phyloP scores from a whole-genome alignment of 2,797 vertebrate genomes.

The Kryptopterus vitreolus region DNA sequence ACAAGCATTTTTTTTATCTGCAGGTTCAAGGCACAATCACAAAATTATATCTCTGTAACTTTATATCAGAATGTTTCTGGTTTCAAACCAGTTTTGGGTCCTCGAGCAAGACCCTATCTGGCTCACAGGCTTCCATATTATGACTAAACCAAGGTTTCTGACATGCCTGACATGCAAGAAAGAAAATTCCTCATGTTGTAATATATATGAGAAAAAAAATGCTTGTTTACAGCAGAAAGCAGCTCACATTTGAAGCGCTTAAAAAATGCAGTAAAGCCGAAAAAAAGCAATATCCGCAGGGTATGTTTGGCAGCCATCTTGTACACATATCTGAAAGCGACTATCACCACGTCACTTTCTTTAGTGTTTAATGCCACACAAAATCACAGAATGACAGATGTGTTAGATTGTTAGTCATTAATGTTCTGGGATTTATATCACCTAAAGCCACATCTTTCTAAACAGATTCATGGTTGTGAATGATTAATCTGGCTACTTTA shows the following conservation, averaged over 20 bases:
- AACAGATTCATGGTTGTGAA: background rate
- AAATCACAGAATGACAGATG: background rate
- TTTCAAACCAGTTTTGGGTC: no score
- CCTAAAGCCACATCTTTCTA: background rate
- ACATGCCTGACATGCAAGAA: no score
- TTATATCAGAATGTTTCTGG: no score
- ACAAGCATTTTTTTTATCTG: no score
- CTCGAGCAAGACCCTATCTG: no score
- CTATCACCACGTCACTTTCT: background rate
- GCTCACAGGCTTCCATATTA: no score
- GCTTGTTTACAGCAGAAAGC: background rate
- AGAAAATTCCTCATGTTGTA: no score
- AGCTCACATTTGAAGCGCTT: background rate
- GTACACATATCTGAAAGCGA: background rate
- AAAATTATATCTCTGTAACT: no score
- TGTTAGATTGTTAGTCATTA: background rate
- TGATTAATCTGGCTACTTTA: background rate
- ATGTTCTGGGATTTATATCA: background rate
- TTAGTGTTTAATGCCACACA: background rate
- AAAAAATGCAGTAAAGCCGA: background rate
- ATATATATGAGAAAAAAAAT: no score
- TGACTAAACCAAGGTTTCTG: no score
- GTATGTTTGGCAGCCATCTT: background rate
- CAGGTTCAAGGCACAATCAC: no score
- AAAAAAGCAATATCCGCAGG: background rate